Conservation (phyloP, 2,113 vertebrate genomes). For the Sapayoa aenigma region DNA sequence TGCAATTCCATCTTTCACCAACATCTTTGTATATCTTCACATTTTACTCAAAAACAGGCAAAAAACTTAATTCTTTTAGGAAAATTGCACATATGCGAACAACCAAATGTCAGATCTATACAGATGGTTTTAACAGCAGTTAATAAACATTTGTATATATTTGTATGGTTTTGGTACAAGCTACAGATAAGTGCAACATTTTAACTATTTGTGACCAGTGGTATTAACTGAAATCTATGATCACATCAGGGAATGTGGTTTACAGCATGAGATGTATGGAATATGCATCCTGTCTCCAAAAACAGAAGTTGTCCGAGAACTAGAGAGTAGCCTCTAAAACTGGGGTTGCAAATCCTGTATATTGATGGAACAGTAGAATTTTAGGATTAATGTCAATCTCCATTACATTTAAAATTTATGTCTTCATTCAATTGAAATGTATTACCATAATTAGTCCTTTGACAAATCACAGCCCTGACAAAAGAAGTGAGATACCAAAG, state of each 20-base stretch:
- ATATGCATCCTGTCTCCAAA: background rate
- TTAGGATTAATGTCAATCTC: background rate
- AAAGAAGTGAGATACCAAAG: background rate
- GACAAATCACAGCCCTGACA: background rate
- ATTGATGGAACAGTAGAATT: background rate
- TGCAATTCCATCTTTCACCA: background rate
- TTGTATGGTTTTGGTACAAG: background rate
- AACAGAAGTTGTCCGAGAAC: background rate
- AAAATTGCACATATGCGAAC: background rate
- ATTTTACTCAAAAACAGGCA: background rate
- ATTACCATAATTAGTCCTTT: background rate
- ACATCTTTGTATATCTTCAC: background rate
- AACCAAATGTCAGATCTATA: background rate
- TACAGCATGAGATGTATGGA: background rate
- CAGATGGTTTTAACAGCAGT: background rate
- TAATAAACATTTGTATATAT: background rate
- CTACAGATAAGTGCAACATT: background rate
- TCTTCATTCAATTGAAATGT: background rate
- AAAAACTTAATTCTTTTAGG: background rate
- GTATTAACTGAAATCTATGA: background rate
- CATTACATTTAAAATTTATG: background rate
- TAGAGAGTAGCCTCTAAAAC: background rate
- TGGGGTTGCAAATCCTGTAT: background rate
- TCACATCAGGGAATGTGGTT: background rate
- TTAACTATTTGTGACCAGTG: background rate